Conservation (phyloP, 2,797 vertebrate species). For the Fringilla coelebs region DNA sequence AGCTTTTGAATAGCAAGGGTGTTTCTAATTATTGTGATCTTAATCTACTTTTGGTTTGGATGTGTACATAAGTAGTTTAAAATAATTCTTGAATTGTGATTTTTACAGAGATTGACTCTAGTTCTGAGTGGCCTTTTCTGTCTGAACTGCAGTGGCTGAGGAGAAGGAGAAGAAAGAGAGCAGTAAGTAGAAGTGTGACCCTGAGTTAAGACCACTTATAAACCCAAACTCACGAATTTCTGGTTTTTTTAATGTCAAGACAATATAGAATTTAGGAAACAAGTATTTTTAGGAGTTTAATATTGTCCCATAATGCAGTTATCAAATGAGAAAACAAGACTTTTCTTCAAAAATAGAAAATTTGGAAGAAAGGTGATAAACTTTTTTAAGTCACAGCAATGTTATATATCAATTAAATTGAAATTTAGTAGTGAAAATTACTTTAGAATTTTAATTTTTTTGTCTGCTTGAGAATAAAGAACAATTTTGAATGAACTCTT, state of each 20-base stretch:
- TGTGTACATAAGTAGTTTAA: neutral
- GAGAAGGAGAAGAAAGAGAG: slow-evolving; percentile 89
- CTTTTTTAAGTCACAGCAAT: neutral
- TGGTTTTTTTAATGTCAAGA: neutral
- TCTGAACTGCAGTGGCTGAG: slow-evolving; percentile 88
- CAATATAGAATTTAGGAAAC: neutral
- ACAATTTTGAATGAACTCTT: neutral
- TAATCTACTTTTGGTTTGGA: neutral
- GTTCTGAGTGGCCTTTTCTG: slow-evolving; percentile 78
- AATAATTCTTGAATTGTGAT: slow-evolving; percentile 30
- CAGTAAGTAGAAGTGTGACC: slow-evolving; percentile 78
- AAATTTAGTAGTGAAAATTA: neutral
- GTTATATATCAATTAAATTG: neutral
- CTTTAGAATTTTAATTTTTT: neutral
- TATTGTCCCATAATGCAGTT: neutral
- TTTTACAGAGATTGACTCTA: slow-evolving; percentile 76
- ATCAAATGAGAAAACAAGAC: neutral
- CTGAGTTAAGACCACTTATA: neutral
- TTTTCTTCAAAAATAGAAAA: neutral
- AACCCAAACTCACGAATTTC: neutral
- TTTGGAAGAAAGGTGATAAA: neutral
- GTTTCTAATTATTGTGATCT: neutral
- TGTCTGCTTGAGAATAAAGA: neutral
- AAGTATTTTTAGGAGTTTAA: neutral
- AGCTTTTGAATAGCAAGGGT: neutral